These are phyloP conservation scores for Euwallacea similis DNA, from an alignment of 1,140 invertebrate genomes.

Conservation along the genomic window DNA sequence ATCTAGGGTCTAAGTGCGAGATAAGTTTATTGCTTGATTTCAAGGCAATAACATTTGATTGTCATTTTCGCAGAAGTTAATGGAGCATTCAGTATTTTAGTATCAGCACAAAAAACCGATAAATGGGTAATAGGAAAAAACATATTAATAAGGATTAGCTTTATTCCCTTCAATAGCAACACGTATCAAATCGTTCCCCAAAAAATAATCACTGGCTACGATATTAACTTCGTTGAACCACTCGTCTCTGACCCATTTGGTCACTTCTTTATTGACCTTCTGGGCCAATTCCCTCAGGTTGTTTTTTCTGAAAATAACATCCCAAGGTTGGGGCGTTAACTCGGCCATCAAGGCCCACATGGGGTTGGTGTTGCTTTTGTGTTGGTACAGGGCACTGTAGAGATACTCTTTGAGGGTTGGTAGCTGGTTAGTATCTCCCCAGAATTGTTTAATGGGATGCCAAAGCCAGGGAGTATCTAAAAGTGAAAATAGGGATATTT, in stretches of 20 bases:
- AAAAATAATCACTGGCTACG: conserved; percentile 76
- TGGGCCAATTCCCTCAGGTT: conserved; percentile 72
- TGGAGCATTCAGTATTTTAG: too few species aligned
- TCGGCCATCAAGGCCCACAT: conserved; percentile 81
- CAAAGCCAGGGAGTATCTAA: conserved; percentile 71
- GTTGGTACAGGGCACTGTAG: conserved; percentile 55
- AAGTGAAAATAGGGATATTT: conserved; percentile 31
- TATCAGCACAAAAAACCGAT: too few species aligned
- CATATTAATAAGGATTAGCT: conserved; percentile 24
- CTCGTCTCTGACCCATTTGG: conserved; percentile 63
- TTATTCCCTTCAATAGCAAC: conserved; percentile 61
- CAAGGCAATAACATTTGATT: too few species aligned
- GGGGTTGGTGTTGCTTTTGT: conserved; percentile 56
- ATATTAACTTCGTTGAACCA: conserved; percentile 73
- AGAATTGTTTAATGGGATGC: conserved; percentile 69
- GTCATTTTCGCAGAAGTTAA: too few species aligned
- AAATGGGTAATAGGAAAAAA: not conserved
- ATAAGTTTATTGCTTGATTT: too few species aligned
- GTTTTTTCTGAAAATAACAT: conserved; percentile 65
- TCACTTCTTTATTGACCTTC: conserved; percentile 68
- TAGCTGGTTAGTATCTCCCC: conserved; percentile 64
- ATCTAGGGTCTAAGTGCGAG: too few species aligned
- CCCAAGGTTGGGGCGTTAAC: conserved; percentile 70
- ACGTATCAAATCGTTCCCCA: conserved; percentile 74
- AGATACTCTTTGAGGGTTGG: conserved; percentile 61